These are phyloP conservation scores for Dolomedes plantarius DNA, from an alignment of 2,888 invertebrate genomes.

Conservation along the genomic window DNA sequence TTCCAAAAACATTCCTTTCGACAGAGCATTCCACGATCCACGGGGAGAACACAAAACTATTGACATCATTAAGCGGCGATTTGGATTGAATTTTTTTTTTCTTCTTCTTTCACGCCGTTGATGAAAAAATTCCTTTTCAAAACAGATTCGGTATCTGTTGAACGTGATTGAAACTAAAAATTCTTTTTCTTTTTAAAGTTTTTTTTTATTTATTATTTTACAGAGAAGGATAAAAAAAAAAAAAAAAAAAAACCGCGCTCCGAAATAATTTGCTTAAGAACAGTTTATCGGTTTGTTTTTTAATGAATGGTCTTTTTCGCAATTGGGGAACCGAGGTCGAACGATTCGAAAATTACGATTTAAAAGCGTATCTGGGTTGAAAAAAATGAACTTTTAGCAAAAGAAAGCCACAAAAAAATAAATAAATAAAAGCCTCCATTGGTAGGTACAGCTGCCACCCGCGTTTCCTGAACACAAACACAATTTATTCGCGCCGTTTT, in stretches of 20 bases:
- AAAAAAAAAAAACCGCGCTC: too few species aligned
- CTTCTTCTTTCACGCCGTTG: too few species aligned
- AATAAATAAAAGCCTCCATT: not conserved
- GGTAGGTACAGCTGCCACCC: too few species aligned
- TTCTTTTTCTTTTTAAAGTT: not conserved
- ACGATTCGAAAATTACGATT: slow-evolving; percentile 51
- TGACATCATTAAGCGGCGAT: not conserved
- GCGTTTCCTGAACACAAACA: slow-evolving; percentile 26
- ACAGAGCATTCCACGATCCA: too few species aligned
- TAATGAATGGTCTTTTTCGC: not conserved
- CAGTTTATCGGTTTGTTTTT: slow-evolving; percentile 1
- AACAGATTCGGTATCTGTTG: not conserved
- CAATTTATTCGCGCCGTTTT: slow-evolving; percentile 33
- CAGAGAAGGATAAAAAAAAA: too few species aligned
- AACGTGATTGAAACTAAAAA: not conserved
- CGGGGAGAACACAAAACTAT: not conserved
- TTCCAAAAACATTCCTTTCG: too few species aligned
- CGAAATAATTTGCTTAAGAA: not conserved
- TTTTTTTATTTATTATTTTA: too few species aligned
- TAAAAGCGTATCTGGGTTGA: slow-evolving; percentile 25
- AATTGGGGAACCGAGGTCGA: not conserved
- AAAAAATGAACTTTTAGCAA: not conserved
- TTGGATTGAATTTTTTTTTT: too few species aligned
- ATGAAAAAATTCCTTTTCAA: not conserved
- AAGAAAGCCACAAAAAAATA: not conserved